Conservation (phyloP, 2,888 invertebrate species). For the Elegia similella region DNA sequence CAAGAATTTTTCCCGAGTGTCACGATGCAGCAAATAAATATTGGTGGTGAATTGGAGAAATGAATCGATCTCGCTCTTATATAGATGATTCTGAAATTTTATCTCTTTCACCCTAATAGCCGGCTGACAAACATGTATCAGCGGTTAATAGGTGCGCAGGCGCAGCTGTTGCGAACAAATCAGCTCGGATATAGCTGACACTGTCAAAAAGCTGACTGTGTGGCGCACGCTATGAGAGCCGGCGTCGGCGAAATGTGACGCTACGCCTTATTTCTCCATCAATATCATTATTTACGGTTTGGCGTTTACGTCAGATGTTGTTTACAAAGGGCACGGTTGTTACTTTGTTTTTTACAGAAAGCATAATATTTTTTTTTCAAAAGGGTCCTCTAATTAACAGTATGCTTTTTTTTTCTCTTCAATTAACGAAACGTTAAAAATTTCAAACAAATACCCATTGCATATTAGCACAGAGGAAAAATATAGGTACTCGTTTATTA, state of each 20-base stretch:
- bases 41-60: constrained; percentile 72
- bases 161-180: constrained; percentile 82
- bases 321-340: background rate
- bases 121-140: constrained; percentile 82
- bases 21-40: constrained; percentile 77
- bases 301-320: background rate
- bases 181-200: constrained; percentile 80
- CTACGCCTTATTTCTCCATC: background rate
- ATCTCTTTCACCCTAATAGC: constrained; percentile 80
- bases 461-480: too few species aligned
- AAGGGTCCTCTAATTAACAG: too few species aligned
- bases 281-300: background rate
- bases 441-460: too few species aligned
- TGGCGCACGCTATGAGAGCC: constrained; percentile 44
- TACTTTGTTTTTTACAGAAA: too few species aligned
- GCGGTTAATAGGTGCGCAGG: constrained; percentile 80
- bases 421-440: too few species aligned
- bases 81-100: constrained; percentile 67
- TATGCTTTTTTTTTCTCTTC: too few species aligned
- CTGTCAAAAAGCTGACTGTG: constrained; percentile 75
- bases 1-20: constrained; percentile 70
- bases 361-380: too few species aligned
- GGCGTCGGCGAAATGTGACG: constrained; percentile 38
- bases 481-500: too few species aligned
- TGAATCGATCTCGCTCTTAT: constrained; percentile 76